Evolutionary conservation across 2,888 invertebrate genomes (phyloP).

Genomic region (Stegophylla sp.): DNA sequence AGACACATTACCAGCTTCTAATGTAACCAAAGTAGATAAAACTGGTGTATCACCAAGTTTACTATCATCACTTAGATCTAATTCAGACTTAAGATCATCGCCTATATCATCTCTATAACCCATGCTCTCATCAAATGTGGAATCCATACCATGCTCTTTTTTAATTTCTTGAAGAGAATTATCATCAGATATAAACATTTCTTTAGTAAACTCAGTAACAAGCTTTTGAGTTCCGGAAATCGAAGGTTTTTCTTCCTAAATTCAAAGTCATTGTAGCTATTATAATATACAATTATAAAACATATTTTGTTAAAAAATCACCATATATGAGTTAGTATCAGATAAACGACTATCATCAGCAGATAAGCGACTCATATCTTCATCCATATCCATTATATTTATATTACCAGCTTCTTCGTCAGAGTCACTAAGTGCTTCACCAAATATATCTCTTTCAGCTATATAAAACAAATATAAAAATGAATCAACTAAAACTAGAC

Average conservation of each 20-base stretch:
- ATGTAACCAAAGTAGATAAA: conserved; percentile 49
- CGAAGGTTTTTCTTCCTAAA: conserved; percentile 36
- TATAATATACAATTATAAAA: background rate
- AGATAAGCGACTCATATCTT: conserved; percentile 75
- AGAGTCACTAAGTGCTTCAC: conserved; percentile 89
- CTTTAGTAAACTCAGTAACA: conserved; percentile 72
- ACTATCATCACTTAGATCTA: conserved; percentile 56
- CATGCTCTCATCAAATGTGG: conserved; percentile 56
- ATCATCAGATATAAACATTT: conserved; percentile 67
- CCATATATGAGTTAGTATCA: conserved; percentile 71
- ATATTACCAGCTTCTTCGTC: conserved; percentile 78
- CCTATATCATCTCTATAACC: conserved; percentile 54
- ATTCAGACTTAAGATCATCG: conserved; percentile 50
- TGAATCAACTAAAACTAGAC: too few relatives aligned
- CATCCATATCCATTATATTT: conserved; percentile 74
- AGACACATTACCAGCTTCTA: conserved; percentile 53
- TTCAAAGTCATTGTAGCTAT: background rate
- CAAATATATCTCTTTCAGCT: conserved; percentile 87
- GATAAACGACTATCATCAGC: conserved; percentile 75
- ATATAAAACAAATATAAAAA: conserved; percentile 60
- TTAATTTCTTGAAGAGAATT: conserved; percentile 62
- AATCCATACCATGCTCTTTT: conserved; percentile 40
- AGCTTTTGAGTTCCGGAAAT: conserved; percentile 63
- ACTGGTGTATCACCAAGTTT: conserved; percentile 51
- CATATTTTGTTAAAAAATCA: conserved; percentile 17